Conservation (phyloP, 2,888 invertebrate species). For the Drosophila parthenogenetica region DNA sequence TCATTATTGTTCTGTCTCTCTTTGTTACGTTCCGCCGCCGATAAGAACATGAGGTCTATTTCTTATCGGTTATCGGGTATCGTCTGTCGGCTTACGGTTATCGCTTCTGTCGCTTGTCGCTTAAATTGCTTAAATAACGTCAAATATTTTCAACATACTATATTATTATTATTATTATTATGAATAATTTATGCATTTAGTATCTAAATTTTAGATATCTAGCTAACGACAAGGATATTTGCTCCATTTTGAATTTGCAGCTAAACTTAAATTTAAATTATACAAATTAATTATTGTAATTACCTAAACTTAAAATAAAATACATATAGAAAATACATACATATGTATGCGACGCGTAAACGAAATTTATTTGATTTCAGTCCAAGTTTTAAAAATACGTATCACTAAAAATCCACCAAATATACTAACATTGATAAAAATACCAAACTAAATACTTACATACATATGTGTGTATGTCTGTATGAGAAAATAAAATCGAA, state of each 20-base stretch:
- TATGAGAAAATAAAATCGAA: conserved; percentile 52
- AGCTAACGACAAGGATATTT: conserved; percentile 20
- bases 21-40: conserved; percentile 5
- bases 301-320: conserved; percentile 9
- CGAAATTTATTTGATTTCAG: conserved; percentile 78
- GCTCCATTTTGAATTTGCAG: conserved; percentile 54
- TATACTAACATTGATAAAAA: conserved; percentile 35
- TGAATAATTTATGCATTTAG: conserved; percentile 12
- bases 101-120: conserved; percentile 42
- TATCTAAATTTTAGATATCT: conserved; percentile 17
- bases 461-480: conserved; percentile 22
- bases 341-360: conserved; percentile 53
- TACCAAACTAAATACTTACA: conserved; percentile 29
- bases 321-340: conserved; percentile 27
- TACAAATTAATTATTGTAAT: conserved; percentile 41
- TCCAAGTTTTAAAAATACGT: conserved; percentile 67
- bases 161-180: too few relatives aligned
- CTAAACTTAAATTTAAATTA: conserved; percentile 45
- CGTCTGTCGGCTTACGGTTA: conserved; percentile 15
- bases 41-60: conserved; percentile 20
- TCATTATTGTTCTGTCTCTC: conserved; percentile 22
- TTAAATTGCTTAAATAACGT: conserved; percentile 30
- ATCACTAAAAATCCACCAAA: conserved; percentile 17
- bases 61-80: conserved; percentile 36
- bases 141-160: background rate